Evolutionary conservation across 2,888 invertebrate genomes (phyloP), one percentile per base, ranked within the genome.

Genomic region (Erebia aethiops): DNA sequence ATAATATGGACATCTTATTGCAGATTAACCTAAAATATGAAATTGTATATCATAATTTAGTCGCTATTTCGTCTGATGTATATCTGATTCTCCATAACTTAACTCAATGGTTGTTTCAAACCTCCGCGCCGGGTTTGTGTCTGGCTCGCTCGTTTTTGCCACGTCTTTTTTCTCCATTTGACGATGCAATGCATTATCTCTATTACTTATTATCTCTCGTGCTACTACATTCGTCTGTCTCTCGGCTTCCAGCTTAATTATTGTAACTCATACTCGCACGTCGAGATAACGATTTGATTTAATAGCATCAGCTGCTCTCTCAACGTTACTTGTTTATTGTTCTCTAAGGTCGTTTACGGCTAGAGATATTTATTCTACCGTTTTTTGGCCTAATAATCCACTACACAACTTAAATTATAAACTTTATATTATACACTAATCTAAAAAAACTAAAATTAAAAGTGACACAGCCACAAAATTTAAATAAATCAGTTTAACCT

Each of bases 111-210:
- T 72, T 72, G 66, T 74, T 72, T 70, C 67, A 72, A 73, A 73
- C 71, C 68, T 74, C 66, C 70, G 68, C 60, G 61, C 71, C 57
- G 72, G 68, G 67, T 70, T 67, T 35, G 61, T 63, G 57, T 71
- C 64, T 70, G 49, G 26, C 70, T 70, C 58, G 16, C 13, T 41
- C 63, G 70, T 70, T 65, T 69, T 64, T 60, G 58, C 41, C 13
- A 60, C 64, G 64, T 68, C 72, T 70, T 70, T 71, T 70, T 61
- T 67, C 21, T 67, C 52, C 66, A 63, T 68, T 74, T 68, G 52
- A 70, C 67, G 64, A 72, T 68, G 72, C 70, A 51, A 72, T 71
- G 72, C 72, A 72, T 74, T 74, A 72, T 74, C 74, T 65, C 65
- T 67, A 68, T 71, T 71, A 70, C 71, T 74, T 71, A 67, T 73